Conservation (phyloP, 2,888 invertebrate species). For the Trichopria drosophilae region DNA sequence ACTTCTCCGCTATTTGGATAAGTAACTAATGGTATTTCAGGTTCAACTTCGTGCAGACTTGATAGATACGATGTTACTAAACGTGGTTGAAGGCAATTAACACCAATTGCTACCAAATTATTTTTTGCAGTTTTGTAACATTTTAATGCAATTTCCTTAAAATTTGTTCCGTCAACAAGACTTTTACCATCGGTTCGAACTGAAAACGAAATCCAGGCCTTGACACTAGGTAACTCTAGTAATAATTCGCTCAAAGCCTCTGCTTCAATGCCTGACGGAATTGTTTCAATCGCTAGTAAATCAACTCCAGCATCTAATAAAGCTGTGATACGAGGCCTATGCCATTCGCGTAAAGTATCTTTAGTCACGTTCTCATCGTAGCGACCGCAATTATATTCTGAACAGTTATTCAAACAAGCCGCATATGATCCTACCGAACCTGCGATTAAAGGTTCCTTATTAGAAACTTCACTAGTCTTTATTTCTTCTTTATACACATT, state of each 20-base stretch:
- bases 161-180: constrained; percentile 80
- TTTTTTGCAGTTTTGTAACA: constrained; percentile 65
- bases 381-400: constrained; percentile 91
- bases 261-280: constrained; percentile 84
- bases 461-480: constrained; percentile 31
- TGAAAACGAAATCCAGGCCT: constrained; percentile 89
- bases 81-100: constrained; percentile 81
- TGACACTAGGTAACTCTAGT: constrained; percentile 73
- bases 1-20: constrained; percentile 93
- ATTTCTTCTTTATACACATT: constrained; percentile 50
- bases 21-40: constrained; percentile 74
- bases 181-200: constrained; percentile 69
- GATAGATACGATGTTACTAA: constrained; percentile 66
- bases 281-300: constrained; percentile 86
- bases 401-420: constrained; percentile 85
- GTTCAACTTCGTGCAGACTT: constrained; percentile 61
- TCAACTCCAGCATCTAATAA: constrained; percentile 81
- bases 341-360: constrained; percentile 77
- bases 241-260: constrained; percentile 79
- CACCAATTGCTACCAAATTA: constrained; percentile 84
- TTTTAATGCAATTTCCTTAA: constrained; percentile 71
- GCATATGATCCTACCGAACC: constrained; percentile 94
- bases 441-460: constrained; percentile 68
- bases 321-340: constrained; percentile 78
- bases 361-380: constrained; percentile 71